Conservation (phyloP, 1,140 invertebrate species). For the Nylanderia fulva region DNA sequence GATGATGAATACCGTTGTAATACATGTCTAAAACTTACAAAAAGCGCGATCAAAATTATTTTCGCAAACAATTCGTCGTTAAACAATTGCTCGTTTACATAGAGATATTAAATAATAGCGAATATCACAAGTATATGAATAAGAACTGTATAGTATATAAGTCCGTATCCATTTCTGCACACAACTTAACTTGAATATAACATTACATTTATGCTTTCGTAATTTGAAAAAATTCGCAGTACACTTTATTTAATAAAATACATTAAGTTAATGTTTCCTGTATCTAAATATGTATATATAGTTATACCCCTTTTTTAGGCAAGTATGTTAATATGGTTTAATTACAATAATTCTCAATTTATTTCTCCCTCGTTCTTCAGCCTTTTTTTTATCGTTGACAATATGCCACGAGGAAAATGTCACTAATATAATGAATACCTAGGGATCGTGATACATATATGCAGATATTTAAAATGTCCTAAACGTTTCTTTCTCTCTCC, state of each 20-base stretch:
- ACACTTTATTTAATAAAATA: slow-evolving; percentile 75
- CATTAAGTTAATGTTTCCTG: slow-evolving; percentile 63
- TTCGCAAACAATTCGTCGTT: slow-evolving; percentile 42
- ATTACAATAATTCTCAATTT: slow-evolving; percentile 68
- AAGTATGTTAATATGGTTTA: slow-evolving; percentile 52
- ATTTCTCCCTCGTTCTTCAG: slow-evolving; percentile 39
- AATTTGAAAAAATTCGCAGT: slow-evolving; percentile 51
- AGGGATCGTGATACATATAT: slow-evolving; percentile 25
- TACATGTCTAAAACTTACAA: slow-evolving; percentile 58
- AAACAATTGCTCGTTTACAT: slow-evolving; percentile 44
- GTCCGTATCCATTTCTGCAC: slow-evolving; percentile 36
- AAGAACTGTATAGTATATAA: slow-evolving; percentile 28
- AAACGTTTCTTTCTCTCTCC: neutral
- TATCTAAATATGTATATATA: slow-evolving; percentile 60
- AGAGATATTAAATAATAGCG: slow-evolving; percentile 66
- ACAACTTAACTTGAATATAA: slow-evolving; percentile 61
- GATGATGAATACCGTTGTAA: slow-evolving; percentile 25
- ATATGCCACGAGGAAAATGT: slow-evolving; percentile 48
- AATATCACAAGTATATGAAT: slow-evolving; percentile 65
- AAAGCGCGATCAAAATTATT: slow-evolving; percentile 55
- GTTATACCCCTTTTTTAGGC: slow-evolving; percentile 1
- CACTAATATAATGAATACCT: slow-evolving; percentile 37
- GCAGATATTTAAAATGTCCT: slow-evolving; percentile 39
- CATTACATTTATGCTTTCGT: slow-evolving; percentile 49
- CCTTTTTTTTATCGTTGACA: slow-evolving; percentile 54